Conservation (phyloP, 2,888 invertebrate species). For the Archaeoteleia sp. region DNA sequence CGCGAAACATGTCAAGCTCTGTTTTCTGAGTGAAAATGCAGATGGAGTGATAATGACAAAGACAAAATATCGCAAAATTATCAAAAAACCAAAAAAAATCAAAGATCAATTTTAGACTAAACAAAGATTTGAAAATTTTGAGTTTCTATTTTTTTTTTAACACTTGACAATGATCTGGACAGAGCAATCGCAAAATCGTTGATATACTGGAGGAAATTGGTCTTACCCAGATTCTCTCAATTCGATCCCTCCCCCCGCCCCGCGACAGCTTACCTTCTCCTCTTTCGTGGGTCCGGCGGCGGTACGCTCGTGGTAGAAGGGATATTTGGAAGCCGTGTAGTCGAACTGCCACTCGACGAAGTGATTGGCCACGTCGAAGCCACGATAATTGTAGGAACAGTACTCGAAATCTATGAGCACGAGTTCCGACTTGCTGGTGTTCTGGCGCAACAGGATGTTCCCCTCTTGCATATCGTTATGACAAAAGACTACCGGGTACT, state of each 20-base stretch:
- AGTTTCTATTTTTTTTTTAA: too few relatives aligned
- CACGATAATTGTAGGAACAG: slow-evolving; percentile 95
- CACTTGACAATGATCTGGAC: too few relatives aligned
- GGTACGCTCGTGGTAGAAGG: slow-evolving; percentile 83
- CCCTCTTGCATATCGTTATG: slow-evolving; percentile 98
- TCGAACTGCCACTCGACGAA: slow-evolving; percentile 95
- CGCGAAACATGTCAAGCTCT: too few relatives aligned
- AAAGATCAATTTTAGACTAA: too few relatives aligned
- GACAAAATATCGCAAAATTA: too few relatives aligned
- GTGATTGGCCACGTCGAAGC: slow-evolving; percentile 96
- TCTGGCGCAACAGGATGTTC: slow-evolving; percentile 79
- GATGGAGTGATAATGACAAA: too few relatives aligned
- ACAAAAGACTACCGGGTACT: slow-evolving; percentile 89
- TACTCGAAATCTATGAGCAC: slow-evolving; percentile 95
- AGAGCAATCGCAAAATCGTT: too few relatives aligned
- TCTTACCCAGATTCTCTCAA: too few relatives aligned
- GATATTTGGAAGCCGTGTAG: slow-evolving; percentile 86
- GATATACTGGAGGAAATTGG: too few relatives aligned
- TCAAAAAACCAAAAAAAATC: too few relatives aligned
- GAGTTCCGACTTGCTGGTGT: slow-evolving; percentile 78
- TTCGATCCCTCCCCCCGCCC: slow-evolving; percentile 56
- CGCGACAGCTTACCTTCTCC: slow-evolving; percentile 83
- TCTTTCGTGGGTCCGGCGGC: slow-evolving; percentile 85
- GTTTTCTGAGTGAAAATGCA: too few relatives aligned
- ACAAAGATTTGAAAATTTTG: too few relatives aligned